Evolutionary conservation across 1,140 invertebrate genomes (phyloP), one percentile per base, ranked within the genome.

Genomic region (Thalassaphorura encarpata): DNA sequence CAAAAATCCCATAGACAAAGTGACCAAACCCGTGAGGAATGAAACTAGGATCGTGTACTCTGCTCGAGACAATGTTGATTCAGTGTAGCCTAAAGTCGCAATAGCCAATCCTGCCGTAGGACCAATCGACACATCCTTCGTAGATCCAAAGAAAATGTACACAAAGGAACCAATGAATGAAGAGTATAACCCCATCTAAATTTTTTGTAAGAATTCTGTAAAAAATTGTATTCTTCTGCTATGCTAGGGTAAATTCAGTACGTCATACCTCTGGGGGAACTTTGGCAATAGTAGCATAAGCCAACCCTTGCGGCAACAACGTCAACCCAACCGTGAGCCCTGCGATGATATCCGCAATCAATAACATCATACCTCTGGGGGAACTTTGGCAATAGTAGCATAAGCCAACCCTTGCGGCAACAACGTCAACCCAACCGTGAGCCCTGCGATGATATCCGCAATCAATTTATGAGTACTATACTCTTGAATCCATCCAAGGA

Each of bases 221-320:
- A 26, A 56, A 23, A 3, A 43, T 28, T 26, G 28, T 80, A 26
- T 81, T 85, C 18, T 85, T 85, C 61, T 87, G n/a, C 16, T 27
- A n/a, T 21, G 24, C 33, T 15, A 41, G 33, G 0, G 40, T 28
- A n/a, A 88, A 85, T 78, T 89, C 83, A 45, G 84, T 82, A 67
- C 89, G 42, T 91, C 92, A 71, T 88, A 84, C 73, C 81, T 90
- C 26, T 76, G 2, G 66, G 59, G 21, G 57, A 50, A 60, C 43
- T 27, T 83, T 83, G 13, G 87, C 88, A 40, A 91, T 80, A 59
- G 81, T 82, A 11, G 87, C 84, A 69, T 89, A 90, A 24, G 87
- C 87, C 58, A 91, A 82, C 1, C 82, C 86, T 69, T 93, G 89
- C 0, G 89, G 89, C 72, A 92, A 83, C 24, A 91, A 87, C 2